Evolutionary conservation across 1,140 invertebrate genomes (phyloP), one percentile per base, ranked within the genome.

Genomic region (Apolygus lucorum): DNA sequence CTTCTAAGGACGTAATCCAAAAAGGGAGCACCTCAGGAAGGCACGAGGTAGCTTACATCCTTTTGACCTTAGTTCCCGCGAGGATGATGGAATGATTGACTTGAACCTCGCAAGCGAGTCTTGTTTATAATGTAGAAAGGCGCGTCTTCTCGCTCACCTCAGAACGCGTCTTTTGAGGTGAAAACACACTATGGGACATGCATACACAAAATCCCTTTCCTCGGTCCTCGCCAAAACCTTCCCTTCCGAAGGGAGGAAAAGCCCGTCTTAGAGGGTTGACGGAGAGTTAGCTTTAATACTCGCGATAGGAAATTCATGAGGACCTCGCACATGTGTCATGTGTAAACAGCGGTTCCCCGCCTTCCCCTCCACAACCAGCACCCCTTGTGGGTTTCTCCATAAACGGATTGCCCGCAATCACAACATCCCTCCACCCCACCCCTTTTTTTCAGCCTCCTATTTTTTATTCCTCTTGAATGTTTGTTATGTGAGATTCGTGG

Each of bases 51-150:
- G 34, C 34, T 49, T 49, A 49, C 34, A 49, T 49, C 34, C 17
- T 17, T 49, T 49, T 49, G 34, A 49, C 34, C 34, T 49, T 17
- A 17, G 34, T 49, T 17, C 34, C 34, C 34, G 34, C 34, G 34
- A 49, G 34, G 34, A 49, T 49, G 34, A 49, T 49, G 34, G 34
- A 49, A 49, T 49, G 34, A 49, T 49, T 49, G 34, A 49, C 34
- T 49, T 49, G 34, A 49, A 49, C 8, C 34, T 49, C 34, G 17
- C 8, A 49, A 49, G 34, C 8, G 34, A 49, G 17, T 49, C 34
- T 49, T 49, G 34, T 49, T 49, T 49, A 49, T 49, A 49, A 49
- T 49, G 34, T 49, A 49, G 34, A 49, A 49, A 17, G 34, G 34
- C 34, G 34, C 34, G 34, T n/a, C n/a, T n/a, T n/a, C n/a, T n/a